Evolutionary conservation across 2,888 invertebrate genomes (phyloP), one percentile per base, ranked within the genome.

Genomic region (Nycteola revayana): DNA sequence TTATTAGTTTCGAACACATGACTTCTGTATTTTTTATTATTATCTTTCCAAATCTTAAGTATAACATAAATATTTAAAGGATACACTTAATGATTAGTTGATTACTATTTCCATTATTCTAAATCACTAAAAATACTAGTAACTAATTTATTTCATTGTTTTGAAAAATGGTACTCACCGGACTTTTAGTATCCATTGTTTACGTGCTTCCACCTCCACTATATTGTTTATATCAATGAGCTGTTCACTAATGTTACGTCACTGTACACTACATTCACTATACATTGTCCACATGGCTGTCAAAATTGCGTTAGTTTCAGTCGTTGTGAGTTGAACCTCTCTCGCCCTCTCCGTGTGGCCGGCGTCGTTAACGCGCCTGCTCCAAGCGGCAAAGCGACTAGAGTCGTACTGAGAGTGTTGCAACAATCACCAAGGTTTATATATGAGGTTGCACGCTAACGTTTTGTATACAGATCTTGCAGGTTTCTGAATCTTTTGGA

Each of bases 351-450:
- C 89, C 88, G 87, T 82, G 74, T 77, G 82, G 82, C 70, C 79
- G 85, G 84, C 85, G 75, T 72, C 76, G 73, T 70, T 30, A 50
- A 75, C 78, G 81, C 80, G 82, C 86, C 83, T 73, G 83, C 61
- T 80, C 87, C 88, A 80, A 86, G 74, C 89, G 89, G 89, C 89
- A 89, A 88, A 88, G 89, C 89, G 89, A 89, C 89, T 89, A 89
- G 89, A 89, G 89, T 82, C 87, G 82, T 79, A 89, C 89, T 89
- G 89, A 88, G 79, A 68, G 78, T 86, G 82, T 86, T 85, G 84
- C 82, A 86, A 86, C 83, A 68, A 68, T 66, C 74, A 60, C 78
- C 80, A 81, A 83, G 79, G 80, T 77, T 87, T 87, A 87, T 85
- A 86, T 88, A 87, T 86, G 74, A 85, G 73, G 67, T 77, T 83